Evolutionary conservation across 2,113 vertebrate species (phyloP).

Genomic region (Hystrix brachyura): DNA sequence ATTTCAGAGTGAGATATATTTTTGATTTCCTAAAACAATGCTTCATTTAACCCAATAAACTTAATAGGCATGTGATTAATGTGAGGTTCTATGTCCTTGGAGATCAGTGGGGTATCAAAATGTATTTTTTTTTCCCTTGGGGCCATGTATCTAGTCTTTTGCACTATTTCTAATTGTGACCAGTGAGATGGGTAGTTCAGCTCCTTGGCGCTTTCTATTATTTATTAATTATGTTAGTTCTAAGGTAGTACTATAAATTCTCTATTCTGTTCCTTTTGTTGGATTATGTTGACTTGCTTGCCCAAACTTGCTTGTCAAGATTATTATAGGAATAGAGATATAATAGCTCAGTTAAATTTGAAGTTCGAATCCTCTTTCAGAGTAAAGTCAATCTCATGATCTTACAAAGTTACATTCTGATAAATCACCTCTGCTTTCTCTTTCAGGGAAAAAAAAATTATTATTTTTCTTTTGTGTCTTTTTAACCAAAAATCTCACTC

Average conservation of each 20-base stretch:
- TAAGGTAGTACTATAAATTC: not conserved
- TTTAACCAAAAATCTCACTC: not conserved
- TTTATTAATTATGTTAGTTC: conserved; percentile 50
- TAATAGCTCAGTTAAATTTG: conserved; percentile 16
- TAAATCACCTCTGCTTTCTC: conserved; percentile 11
- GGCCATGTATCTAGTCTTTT: not conserved
- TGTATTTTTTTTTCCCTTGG: not conserved
- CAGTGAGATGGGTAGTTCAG: not conserved
- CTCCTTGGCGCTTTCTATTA: not conserved
- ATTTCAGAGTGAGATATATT: no score
- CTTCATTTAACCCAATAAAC: not conserved
- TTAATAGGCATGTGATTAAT: not conserved
- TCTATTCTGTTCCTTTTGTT: conserved; percentile 46
- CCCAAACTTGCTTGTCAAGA: conserved; percentile 41
- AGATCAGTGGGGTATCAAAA: not conserved
- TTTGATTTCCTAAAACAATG: no score
- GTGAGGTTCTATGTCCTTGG: not conserved
- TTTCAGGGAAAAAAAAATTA: conserved; percentile 29
- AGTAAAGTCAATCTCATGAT: not conserved
- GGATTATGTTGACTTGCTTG: not conserved
- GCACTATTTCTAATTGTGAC: not conserved
- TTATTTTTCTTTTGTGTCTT: conserved; percentile 23
- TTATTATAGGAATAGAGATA: not conserved
- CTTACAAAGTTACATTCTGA: not conserved
- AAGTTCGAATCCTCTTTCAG: not conserved